Base-by-base conservation (phyloP, 1,140 invertebrate species). In the Formica selysi region DNA sequence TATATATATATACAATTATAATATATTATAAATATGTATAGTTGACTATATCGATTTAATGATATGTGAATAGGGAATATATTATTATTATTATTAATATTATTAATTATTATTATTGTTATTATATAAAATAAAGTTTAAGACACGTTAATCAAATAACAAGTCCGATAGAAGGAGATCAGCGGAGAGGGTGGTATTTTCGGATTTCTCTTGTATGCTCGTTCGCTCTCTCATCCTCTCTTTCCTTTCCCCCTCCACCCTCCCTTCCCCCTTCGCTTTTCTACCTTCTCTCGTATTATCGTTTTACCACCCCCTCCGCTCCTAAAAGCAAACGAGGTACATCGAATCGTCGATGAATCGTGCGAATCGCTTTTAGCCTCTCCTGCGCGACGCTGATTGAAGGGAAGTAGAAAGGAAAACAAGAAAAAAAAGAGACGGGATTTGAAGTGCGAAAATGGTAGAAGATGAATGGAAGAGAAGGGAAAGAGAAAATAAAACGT, bases 111-210 rank as follows among this genome's bases (percentile, higher is more conserved):
- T 80, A 89, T 83, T 87, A 90, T 90, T 86, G 59, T 90, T 92
- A 88, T 91, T 86, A 92, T 88, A 92, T 86, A 92, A 86, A 91
- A 93, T 92, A 93, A 94, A 94, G 86, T 94, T 92, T 94, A 94
- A 94, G 91, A 93, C 87, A 93, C 92, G 93, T 95, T 94, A 94
- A 91, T 88, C 67, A 76, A 88, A 89, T 89, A 87, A 88, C 85
- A 89, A 80, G 78, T 86, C 85, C 88, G 83, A 88, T 89, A 76
- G n/a, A 64, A 44, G 62, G 79, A 83, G 62, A 86, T 76, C 71
- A 76, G 87, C 68, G 71, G 83, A 86, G 88, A 71, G 76, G 38
- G 68, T 73, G 73, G 61, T 76, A 64, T 19, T 36, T 44, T 29
- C 16, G 16, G 13, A 51, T 78, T 41, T 41, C 7, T 67, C 83